Base-by-base conservation (phyloP, 2,888 invertebrate species). In the Lasioglossum lativentre region DNA sequence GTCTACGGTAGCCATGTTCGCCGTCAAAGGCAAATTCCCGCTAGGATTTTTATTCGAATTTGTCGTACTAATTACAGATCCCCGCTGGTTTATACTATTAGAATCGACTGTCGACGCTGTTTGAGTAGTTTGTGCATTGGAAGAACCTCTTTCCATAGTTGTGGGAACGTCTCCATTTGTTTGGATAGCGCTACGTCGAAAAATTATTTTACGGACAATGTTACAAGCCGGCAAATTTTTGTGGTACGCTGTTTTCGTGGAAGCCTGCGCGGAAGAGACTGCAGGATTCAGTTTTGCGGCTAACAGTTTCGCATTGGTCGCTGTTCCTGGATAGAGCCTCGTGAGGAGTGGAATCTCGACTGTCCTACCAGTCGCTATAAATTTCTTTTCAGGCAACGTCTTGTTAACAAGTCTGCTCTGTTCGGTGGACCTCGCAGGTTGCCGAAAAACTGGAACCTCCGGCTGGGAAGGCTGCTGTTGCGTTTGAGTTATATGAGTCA, bases 181-280 rank as follows among this genome's bases (percentile, higher is more conserved):
- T 23, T 14, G 14, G 4, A 12, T 10, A 52, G 12, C 2, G 16
- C 27, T 12, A 47, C 71, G 77, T 52, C 63, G 70, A 42, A 74
- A 2, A 70, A 40, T 23, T 68, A 34, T 19, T 38, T 45, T 47
- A 1, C 70, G 79, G n/a, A n/a, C 6, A 4, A 82, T 68, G 23
- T 81, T 63, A 14, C 56, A 75, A n/a, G 56, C 1, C 16, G 85
- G 86, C 12, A 88, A 76, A 40, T 82, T 87, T 56, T 82, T 87
- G 45, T 81, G 85, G n/a, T 78, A 78, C 2, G 40, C 73, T 0
- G 85, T n/a, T 63, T 63, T 63, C 16, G 14, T 59, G 14, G 70
- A 19, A 38, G 5, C 19, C 19, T 59, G 30, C 8, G 16, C 3
- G 27, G 73, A 52, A 30, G 19, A 10, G 2, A 27, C 4, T 4